These are phyloP conservation scores for Diplodus sargus DNA, from an alignment of 2,797 vertebrate species.

Conservation along the genomic window DNA sequence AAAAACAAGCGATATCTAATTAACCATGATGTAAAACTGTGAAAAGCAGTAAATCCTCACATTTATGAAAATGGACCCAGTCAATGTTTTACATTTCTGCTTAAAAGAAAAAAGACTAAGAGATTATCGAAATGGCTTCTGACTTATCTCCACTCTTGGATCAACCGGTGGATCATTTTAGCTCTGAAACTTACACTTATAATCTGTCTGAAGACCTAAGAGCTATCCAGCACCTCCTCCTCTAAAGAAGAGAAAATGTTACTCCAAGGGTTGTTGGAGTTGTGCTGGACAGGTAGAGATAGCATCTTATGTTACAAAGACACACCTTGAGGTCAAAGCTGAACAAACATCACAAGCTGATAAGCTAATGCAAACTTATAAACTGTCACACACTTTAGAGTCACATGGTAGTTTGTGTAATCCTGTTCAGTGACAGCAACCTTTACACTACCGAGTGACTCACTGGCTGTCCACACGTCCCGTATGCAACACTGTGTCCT, in stretches of 20 bases:
- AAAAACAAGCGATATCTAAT: too few species aligned
- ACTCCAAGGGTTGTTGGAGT: too few species aligned
- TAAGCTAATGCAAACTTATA: background rate
- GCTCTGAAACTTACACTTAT: background rate
- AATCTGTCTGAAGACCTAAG: background rate
- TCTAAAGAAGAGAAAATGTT: background rate
- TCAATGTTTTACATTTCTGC: background rate
- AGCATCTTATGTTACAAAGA: background rate
- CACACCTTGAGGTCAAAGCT: background rate
- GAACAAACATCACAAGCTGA: background rate
- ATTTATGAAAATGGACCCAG: too few species aligned
- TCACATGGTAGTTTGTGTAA: slow-evolving; percentile 14
- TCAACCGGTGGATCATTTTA: background rate
- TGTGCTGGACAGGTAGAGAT: background rate
- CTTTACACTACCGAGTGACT: slow-evolving; percentile 27
- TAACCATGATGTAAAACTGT: too few species aligned
- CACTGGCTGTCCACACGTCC: background rate
- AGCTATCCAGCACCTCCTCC: background rate
- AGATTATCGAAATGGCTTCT: background rate
- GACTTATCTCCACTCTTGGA: background rate
- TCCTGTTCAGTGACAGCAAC: slow-evolving; percentile 10
- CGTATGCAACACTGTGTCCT: background rate
- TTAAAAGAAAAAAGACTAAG: background rate
- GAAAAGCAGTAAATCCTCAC: too few species aligned
- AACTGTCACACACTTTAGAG: background rate